Conservation (phyloP, 23 tunicate species). For the Oikopleura vanhoeffeni region DNA sequence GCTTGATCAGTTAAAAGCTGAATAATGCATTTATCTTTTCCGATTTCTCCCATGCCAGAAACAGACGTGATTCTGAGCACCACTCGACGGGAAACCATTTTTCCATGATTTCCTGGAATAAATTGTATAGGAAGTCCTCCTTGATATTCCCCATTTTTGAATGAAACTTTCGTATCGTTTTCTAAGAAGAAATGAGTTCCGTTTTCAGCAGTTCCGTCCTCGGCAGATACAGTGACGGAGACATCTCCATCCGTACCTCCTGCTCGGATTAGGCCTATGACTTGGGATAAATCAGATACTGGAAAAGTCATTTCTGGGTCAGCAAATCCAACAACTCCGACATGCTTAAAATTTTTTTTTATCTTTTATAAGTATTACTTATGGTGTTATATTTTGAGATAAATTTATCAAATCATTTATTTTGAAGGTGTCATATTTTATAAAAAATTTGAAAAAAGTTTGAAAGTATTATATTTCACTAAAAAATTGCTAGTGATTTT, state of each 20-base stretch:
- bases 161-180: not conserved
- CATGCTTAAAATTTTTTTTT: no score
- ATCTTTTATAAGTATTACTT: no score
- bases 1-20: slow-evolving; percentile 13
- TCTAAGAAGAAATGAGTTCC: not conserved
- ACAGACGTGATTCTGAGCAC: not conserved
- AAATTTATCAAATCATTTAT: no score
- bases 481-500: no score
- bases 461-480: no score
- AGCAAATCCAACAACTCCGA: not conserved
- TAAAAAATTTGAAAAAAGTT: no score
- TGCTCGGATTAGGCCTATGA: not conserved
- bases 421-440: no score
- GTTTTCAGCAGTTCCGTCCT: not conserved
- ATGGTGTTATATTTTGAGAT: no score
- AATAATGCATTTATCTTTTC: not conserved
- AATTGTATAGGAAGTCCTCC: not conserved
- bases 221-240: not conserved
- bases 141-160: not conserved
- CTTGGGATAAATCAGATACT: not conserved
- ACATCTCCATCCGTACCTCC: not conserved
- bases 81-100: not conserved
- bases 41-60: slow-evolving; percentile 9
- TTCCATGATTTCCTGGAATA: slow-evolving; percentile 12
- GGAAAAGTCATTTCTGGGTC: slow-evolving; percentile 6